Evolutionary conservation across 2,888 invertebrate genomes (phyloP).

Genomic region (Callyntrura sp.): DNA sequence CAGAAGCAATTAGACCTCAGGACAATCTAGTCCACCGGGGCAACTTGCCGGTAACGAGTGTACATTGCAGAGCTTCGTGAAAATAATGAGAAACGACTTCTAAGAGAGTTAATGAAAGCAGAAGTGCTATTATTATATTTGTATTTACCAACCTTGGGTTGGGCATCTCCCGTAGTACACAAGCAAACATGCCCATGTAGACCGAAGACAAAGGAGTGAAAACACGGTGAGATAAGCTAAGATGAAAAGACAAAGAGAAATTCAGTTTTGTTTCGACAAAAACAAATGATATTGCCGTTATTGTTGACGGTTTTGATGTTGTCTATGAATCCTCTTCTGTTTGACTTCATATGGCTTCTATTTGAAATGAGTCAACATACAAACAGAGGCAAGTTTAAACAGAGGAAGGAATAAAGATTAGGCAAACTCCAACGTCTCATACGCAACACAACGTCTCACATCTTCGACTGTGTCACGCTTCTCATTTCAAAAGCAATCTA

Average conservation of each 20-base stretch:
- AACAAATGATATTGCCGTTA: constrained; percentile 39
- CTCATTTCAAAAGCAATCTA: neutral
- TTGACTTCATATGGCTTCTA: neutral
- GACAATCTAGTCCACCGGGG: too few relatives aligned
- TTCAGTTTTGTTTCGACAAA: constrained; percentile 47
- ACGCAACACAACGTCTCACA: too few relatives aligned
- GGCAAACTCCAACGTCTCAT: constrained; percentile 7
- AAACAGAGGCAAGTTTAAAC: neutral
- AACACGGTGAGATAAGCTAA: neutral
- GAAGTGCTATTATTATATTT: neutral
- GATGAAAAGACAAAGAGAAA: constrained; percentile 20
- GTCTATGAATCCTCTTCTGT: neutral
- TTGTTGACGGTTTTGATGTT: constrained; percentile 30
- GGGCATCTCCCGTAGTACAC: neutral
- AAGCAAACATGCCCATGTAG: neutral
- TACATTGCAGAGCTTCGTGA: neutral
- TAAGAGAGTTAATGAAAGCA: neutral
- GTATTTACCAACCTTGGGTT: neutral
- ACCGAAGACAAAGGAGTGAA: neutral
- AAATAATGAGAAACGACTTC: neutral
- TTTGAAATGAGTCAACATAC: neutral
- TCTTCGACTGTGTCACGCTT: neutral
- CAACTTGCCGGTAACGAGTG: too few relatives aligned
- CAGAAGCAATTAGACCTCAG: too few relatives aligned
- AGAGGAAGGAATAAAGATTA: neutral